These are phyloP conservation scores for Arion vulgaris DNA, from an alignment of 1,140 invertebrate genomes.

Conservation along the genomic window DNA sequence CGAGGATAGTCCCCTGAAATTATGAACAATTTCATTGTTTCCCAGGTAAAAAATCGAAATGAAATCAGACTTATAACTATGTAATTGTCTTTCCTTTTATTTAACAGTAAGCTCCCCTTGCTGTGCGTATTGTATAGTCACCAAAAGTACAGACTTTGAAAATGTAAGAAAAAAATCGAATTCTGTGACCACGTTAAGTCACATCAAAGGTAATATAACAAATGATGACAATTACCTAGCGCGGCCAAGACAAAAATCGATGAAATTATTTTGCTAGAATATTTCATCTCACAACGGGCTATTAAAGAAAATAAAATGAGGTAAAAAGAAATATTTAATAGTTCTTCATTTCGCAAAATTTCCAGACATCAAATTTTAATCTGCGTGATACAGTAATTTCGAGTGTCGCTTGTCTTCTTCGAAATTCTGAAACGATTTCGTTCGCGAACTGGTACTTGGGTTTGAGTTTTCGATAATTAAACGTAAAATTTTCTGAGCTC, in stretches of 20 bases:
- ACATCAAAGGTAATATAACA: background rate
- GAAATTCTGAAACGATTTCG: background rate
- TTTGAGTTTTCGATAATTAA: conserved; percentile 23
- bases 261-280: conserved; percentile 17
- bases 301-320: background rate
- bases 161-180: background rate
- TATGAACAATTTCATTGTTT: too few species aligned
- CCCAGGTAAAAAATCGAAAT: too few species aligned
- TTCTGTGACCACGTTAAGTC: background rate
- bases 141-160: background rate
- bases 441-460: background rate
- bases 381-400: conserved; percentile 6
- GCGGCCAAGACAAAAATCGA: conserved; percentile 16
- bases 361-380: conserved; percentile 30
- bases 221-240: conserved; percentile 9
- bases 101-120: too few species aligned
- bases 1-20: too few species aligned
- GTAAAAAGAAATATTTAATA: conserved; percentile 6
- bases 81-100: too few species aligned
- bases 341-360: conserved; percentile 19
- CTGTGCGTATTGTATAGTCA: too few species aligned
- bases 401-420: conserved; percentile 2
- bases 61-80: too few species aligned
- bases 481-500: conserved; percentile 8
- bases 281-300: background rate